Base-by-base conservation (phyloP, 92 coral and sea anemone genomes). In the Phymanthus crucifer region DNA sequence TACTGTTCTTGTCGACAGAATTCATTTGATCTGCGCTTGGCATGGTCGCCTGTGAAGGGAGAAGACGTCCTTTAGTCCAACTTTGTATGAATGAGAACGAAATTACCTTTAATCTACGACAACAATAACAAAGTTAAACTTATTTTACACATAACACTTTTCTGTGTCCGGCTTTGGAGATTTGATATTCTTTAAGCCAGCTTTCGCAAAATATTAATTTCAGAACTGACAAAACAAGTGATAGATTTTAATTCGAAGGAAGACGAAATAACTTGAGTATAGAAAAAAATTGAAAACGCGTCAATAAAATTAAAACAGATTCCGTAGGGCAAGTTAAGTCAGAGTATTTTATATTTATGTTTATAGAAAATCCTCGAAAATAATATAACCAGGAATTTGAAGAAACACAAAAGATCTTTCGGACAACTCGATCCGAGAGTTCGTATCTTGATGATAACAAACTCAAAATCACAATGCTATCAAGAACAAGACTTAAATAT, bases 1-100 rank as follows among this genome's bases (percentile, higher is more conserved):
- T 69, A 19, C 89, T 90, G 52, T 72, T 73, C 37, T 86, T 89
- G 72, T 89, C 94, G 21, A 84, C 83, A 73, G 71, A 83, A 48
- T 69, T 84, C 83, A 92, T 86, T 40, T 91, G 92, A 32, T 87
- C 92, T 17, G 85, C 93, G 38, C 90, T 77, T 16, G 97, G 97
- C 97, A 92, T 92, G 32, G 65, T 80, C 87, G 86, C 56, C 66
- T 75, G 79, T 47, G 27, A 47, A 83, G 34, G 47, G 23, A 75
- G 0, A 71, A 71, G 40, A 24, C 54, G 29, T 6, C 36, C 43
- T 33, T 31, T 32, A 67, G 32, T 24, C 36, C 35, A 29, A 36
- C 40, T 32, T 32, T 35, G 13, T 4, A 61, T 24, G 68, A 61
- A 24, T 61, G 68, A 13, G 35, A 61, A 24, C 23, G 10, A 21